Evolutionary conservation across 2,888 invertebrate species (phyloP), one percentile per base, ranked within the genome.

Genomic region (Drosophila maculinotata): DNA sequence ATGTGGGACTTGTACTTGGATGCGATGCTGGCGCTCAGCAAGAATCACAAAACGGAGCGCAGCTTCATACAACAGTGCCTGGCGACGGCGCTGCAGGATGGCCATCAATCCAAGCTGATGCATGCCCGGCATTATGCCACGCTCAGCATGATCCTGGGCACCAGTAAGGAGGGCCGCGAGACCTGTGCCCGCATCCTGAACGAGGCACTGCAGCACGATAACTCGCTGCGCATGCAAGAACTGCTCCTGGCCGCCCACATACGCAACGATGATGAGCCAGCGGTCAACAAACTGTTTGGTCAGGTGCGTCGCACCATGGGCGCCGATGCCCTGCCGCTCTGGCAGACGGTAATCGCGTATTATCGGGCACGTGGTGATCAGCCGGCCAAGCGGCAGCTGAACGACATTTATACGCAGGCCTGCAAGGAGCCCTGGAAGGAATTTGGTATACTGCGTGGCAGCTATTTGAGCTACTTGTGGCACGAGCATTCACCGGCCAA

Each of bases 1-100:
- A 93, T 94, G 92, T 94, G 93, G 93, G 91, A 92, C 0, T 75
- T 92, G 1, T 94, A 93, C 70, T 89, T 94, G 48, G 93, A 94
- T 63, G 93, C 92, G 20, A 91, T 94, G 88, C 71, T 93, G 23
- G 92, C 93, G 69, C 89, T 94, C 0, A 93, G 93, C 85, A 90
- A 91, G 20, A 92, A 93, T 57, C 73, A 89, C 10, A 89, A 89
- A 1, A 88, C 90, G 1, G 90, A 93, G 25, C 92, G 92, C 1
- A 91, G 91, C 33, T 91, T 92, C 10, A 93, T 93, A 72, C 91
- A 91, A 23, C 92, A 93, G 60, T 88, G 93, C 20, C 82, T 94
- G 41, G 92, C 91, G 39, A 90, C 85, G 39, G 93, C 93, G 1
- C 90, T 94, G 12, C 82, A 90, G n/a, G 92, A 92, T 41, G 93